Evolutionary conservation across 2,888 invertebrate genomes (phyloP).

Genomic region (Diaperis boleti): DNA sequence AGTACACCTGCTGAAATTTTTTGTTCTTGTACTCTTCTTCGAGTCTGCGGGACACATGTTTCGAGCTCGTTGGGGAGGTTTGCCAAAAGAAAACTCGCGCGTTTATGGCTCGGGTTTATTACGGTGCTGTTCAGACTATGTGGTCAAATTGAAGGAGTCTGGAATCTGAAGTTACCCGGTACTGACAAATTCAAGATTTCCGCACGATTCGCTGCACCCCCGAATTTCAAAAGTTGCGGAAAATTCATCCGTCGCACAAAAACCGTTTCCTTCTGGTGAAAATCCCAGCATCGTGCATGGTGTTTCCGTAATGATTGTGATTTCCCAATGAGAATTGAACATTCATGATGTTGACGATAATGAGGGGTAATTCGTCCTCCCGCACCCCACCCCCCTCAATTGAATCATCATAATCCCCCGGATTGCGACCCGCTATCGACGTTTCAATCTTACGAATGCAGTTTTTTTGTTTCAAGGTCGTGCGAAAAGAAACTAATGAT

Average conservation of each 20-base stretch:
- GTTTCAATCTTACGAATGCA: constrained; percentile 35
- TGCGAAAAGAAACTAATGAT: constrained; percentile 36
- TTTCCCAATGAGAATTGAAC: constrained; percentile 6
- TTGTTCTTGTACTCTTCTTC: constrained; percentile 55
- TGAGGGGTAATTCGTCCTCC: constrained; percentile 14
- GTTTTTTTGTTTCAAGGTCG: constrained; percentile 39
- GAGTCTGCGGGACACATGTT: constrained; percentile 60
- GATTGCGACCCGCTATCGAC: constrained; percentile 20
- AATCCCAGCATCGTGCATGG: too few species aligned
- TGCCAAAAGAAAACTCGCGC: too few species aligned
- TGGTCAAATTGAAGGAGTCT: not conserved
- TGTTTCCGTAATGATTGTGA: not conserved
- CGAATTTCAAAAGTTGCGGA: too few species aligned
- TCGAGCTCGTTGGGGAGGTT: too few species aligned
- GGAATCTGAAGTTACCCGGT: too few species aligned
- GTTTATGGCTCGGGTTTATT: too few species aligned
- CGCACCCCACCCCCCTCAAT: not conserved
- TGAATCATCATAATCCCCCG: constrained; percentile 22
- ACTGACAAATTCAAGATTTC: too few species aligned
- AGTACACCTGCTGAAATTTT: constrained; percentile 62
- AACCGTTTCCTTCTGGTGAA: too few species aligned
- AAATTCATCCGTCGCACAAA: too few species aligned
- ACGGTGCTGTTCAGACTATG: too few species aligned
- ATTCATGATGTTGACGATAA: constrained; percentile 13
- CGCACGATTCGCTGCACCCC: too few species aligned